Evolutionary conservation across 2,113 vertebrate species (phyloP), one percentile per base, ranked within the genome.

Genomic region (Microtus pennsylvanicus): DNA sequence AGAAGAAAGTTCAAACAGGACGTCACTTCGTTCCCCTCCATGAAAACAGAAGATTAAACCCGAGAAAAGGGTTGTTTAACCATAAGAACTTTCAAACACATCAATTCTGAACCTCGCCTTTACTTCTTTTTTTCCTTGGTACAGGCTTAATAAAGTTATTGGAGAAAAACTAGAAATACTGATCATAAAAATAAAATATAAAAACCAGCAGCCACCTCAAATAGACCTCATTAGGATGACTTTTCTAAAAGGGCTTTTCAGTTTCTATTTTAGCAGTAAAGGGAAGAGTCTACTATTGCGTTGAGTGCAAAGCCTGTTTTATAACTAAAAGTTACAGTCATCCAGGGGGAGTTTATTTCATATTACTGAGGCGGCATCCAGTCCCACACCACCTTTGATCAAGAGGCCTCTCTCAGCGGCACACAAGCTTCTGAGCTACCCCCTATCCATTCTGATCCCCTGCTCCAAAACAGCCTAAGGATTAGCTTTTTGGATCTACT

Each of bases 251-350:
- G 22, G 47, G 24, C 81, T 94, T 96, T 89, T 55, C 19, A 80
- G 67, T 70, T 95, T 72, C 78, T 91, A 61, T 91, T n/a, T 75
- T 91, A 96, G 94, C 90, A 78, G 45, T 67, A 80, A 86, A 97
- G 90, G 58, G n/a, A 90, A 91, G 35, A 90, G 58, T 33, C 92
- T 72, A 72, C 21, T 77, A 85, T 28, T 88, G 30, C 92, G 92
- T 85, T 94, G 80, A 90, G 35, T 86, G 14, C 26, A 94, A 90
- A 92, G 35, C 30, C 19, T 72, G 76, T 63, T 88, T 88, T 87
- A 70, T 74, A 93, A 95, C 38, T 74, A 33, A 69, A 90, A 81
- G 61, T 93, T 77, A 76, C 4, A 87, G n/a, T 67, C 76, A 77
- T 16, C 35, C 28, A 11, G n/a, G 38, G 14, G n/a, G 55, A 94